Percentiles rank a stretch among this genome's conserved stretches.
Evolutionary conservation across 2,113 vertebrate species (phyloP).

Genomic region (Poecilia latipinna): DNA sequence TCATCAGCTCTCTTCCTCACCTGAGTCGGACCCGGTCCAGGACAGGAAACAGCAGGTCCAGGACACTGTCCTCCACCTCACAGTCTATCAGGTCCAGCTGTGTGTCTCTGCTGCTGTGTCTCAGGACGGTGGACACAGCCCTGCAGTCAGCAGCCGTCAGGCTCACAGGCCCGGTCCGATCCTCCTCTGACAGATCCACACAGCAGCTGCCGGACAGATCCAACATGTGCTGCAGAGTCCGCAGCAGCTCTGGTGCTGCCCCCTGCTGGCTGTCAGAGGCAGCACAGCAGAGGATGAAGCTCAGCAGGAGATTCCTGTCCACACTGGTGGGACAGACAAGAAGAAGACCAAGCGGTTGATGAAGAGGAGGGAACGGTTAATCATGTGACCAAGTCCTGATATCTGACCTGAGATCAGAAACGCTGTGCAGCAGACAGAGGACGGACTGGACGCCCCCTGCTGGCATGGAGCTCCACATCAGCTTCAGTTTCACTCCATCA

Average conservation of each 20-base stretch:
- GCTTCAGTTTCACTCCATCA: conserved; percentile 29
- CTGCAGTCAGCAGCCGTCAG: conserved; percentile 27
- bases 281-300: conserved; percentile 32
- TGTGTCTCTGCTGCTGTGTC: conserved; percentile 12
- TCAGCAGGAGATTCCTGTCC: conserved; percentile 17
- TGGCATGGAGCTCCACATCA: conserved; percentile 37
- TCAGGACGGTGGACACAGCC: conserved; percentile 24
- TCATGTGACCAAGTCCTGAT: neutral
- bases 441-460: neutral
- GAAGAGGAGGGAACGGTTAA: neutral
- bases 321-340: neutral
- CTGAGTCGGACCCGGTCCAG: conserved; percentile 14
- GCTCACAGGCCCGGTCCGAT: conserved; percentile 8
- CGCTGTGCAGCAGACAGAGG: neutral
- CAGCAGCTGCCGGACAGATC: neutral
- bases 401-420: conserved; percentile 44
- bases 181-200: conserved; percentile 4
- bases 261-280: conserved; percentile 21
- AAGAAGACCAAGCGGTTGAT: neutral
- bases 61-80: conserved; percentile 26
- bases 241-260: conserved; percentile 15
- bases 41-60: conserved; percentile 45
- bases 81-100: conserved; percentile 34
- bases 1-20: neutral
- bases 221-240: conserved; percentile 29